Base-by-base conservation (phyloP, 2,888 invertebrate species). In the Strigamia transsilvanica region DNA sequence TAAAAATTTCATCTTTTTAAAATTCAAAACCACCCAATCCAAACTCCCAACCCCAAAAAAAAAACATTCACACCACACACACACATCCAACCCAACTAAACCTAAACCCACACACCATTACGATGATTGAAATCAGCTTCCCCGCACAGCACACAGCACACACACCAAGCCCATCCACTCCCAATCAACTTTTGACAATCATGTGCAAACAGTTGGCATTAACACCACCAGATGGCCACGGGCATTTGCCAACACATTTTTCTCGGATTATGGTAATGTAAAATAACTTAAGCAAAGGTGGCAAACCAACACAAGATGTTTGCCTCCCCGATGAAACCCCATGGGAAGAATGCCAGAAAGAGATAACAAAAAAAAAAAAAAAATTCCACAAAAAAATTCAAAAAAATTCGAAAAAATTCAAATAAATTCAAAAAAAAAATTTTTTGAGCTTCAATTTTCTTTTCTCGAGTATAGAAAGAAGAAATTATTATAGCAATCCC, bases 301-400 rank as follows among this genome's bases (percentile, higher is more conserved):
- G 61, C 61, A 66, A 66, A 66, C 61, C 61, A 66, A 66, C 61
- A 66, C 61, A 66, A 66, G 61, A 66, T 66, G 61, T 66, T 66
- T 66, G 61, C 61, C 12, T 66, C 61, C 0, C 9, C 61, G 23
- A 66, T 66, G 61, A 23, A 66, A 1, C 23, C 23, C 61, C 23
- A 7, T 66, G 21, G 61, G 61, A 66, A 66, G 61, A 66, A 66
- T 66, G 61, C 61, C 61, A 66, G 61, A 23, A 2, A 5, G 61
- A 66, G 61, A 66, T 66, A 66, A 66, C 61, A 7, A 23, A 66
- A 66, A 66, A 66, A 66, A 66, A 21, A 2, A 66, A 61, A n/a
- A n/a, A n/a, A 21, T 66, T 23, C 38, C n/a, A n/a, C n/a, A 38
- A 38, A 38, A 38, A 38, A 38, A 27, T 27, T 27, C 27, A 27